A percentile compares a stretch with the other conserved stretches of the same genome.
These are phyloP conservation scores for Diphyllodes magnificus DNA, from an alignment of 2,113 vertebrate genomes.

Conservation along the genomic window DNA sequence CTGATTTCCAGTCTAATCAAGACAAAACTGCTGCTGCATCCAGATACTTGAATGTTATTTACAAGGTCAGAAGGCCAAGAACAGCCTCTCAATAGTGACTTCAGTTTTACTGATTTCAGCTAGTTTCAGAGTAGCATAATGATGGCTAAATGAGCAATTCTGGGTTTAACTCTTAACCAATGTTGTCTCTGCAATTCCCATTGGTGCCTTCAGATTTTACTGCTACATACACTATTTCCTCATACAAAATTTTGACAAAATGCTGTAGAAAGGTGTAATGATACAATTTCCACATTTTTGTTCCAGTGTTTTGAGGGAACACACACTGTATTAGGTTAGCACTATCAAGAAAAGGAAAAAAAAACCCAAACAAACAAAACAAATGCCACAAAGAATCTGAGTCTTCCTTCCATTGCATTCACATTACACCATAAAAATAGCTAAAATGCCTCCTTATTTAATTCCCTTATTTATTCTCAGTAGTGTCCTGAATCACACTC, in stretches of 20 bases:
- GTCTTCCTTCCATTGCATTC: not conserved
- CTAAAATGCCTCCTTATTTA: not conserved
- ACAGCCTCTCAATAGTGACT: accelerated
- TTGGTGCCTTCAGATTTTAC: not conserved
- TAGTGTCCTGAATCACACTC: not conserved
- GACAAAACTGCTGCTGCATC: not conserved
- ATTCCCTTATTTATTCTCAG: not conserved
- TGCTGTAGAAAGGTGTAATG: not conserved
- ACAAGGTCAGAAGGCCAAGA: not conserved
- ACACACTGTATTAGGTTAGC: not conserved
- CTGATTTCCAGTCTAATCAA: not conserved
- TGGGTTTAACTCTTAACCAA: not conserved
- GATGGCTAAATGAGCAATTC: not conserved
- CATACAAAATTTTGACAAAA: not conserved
- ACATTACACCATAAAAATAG: not conserved
- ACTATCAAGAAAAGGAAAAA: not conserved
- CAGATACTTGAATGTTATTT: not conserved
- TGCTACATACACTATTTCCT: not conserved
- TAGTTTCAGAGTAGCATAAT: not conserved
- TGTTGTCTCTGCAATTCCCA: not conserved
- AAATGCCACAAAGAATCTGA: not conserved
- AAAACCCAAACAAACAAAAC: not conserved
- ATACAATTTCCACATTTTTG: not conserved
- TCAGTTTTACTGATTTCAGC: not conserved
- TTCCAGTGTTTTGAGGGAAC: not conserved